Evolutionary conservation across 2,888 invertebrate species (phyloP), one percentile per base, ranked within the genome.

Genomic region (Agonopterix arenella): DNA sequence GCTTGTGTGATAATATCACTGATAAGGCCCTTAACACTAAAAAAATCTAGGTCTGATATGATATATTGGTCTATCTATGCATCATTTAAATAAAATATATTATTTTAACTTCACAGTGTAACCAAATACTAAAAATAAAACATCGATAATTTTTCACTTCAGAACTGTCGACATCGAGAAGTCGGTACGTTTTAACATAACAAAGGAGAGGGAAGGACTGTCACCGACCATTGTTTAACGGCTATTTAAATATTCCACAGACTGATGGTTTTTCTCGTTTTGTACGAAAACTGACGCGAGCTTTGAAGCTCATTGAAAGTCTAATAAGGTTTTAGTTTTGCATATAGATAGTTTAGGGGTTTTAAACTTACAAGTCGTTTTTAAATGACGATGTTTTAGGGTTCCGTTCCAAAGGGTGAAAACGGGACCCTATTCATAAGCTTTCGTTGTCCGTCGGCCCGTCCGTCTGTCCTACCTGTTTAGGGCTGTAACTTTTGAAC

Each of bases 241-340:
- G 76, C 72, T 81, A 83, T 86, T 84, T 85, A 84, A 85, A 85
- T 83, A 80, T 78, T 68, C 76, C 69, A 65, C 55, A 66, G 69
- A 64, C 70, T 13, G 5, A 40, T 66, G 64, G 68, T 66, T 65
- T 65, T 60, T 58, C 63, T 50, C 61, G 50, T 63, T 62, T 62
- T 64, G 56, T 61, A 62, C 61, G 64, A 72, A 71, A 76, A 68
- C 73, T 66, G 78, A 69, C 70, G 70, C 65, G 62, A 55, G 59
- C 58, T 58, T 54, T 59, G 60, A 62, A 63, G 59, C 62, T 62
- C 53, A 54, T 60, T 62, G 62, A 59, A 60, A 60, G 54, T 54
- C 46, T 57, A 58, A 60, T 61, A n/a, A 44, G 44, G 44, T 47
- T 50, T 40, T 47, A 47, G 18, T 47, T 38, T 46, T 46, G 45